These are phyloP conservation scores for Tragelaphus scriptus DNA, from an alignment of 2,113 vertebrate species.

Conservation along the genomic window DNA sequence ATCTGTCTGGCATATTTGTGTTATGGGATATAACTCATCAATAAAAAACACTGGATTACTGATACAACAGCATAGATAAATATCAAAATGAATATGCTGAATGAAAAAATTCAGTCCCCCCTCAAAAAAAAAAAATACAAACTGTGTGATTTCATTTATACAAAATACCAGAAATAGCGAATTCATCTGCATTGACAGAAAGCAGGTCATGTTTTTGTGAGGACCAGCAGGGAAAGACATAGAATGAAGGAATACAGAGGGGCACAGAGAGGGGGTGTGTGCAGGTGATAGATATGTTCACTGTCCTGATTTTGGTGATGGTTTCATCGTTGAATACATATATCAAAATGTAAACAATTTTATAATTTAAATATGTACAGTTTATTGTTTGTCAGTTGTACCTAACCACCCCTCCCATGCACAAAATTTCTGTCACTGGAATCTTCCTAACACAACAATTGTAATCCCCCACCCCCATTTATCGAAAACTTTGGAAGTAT, in stretches of 20 bases:
- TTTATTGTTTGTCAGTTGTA: neutral
- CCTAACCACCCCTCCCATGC: accelerated
- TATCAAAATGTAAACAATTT: neutral
- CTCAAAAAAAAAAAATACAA: neutral
- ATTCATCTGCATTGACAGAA: neutral
- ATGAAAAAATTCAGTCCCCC: accelerated
- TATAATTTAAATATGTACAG: neutral
- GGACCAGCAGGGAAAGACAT: too few relatives aligned
- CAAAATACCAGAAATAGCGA: neutral
- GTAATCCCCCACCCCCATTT: neutral
- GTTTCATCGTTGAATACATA: neutral
- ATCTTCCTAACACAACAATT: neutral
- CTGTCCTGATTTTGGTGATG: neutral
- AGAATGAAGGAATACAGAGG: neutral
- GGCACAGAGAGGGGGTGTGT: accelerated
- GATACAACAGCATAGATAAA: neutral
- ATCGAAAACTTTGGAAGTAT: neutral
- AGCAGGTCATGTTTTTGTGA: neutral
- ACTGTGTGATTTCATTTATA: neutral
- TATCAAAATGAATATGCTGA: neutral
- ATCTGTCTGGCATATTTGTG: neutral
- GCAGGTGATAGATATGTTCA: neutral
- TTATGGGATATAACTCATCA: neutral
- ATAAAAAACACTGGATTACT: neutral
- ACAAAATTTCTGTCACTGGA: neutral